Evolutionary conservation across 2,113 vertebrate species (phyloP).

Genomic region (Fregata magnificens): DNA sequence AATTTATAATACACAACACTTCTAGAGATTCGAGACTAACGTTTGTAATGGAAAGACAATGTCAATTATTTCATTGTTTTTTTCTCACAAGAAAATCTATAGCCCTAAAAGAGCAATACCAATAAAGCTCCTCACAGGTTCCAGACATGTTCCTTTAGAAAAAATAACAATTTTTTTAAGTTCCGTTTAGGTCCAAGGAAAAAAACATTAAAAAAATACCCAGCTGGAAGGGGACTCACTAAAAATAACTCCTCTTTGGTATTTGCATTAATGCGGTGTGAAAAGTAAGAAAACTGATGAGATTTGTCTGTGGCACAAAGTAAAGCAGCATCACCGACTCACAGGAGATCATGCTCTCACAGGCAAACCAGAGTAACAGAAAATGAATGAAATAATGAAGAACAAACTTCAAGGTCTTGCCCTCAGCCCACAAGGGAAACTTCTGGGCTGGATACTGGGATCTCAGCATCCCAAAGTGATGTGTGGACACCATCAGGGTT

Average conservation of each 20-base stretch:
- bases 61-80: neutral
- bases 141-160: neutral
- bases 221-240: neutral
- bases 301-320: neutral
- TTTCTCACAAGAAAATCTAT: neutral
- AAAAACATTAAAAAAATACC: neutral
- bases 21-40: neutral
- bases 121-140: neutral
- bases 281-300: neutral
- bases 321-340: neutral
- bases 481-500: neutral
- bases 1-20: neutral
- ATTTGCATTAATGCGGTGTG: neutral
- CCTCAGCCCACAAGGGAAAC: neutral
- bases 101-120: neutral
- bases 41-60: neutral
- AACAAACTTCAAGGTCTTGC: neutral
- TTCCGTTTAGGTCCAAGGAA: neutral
- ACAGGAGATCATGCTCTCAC: accelerated
- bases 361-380: neutral
- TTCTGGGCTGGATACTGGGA: neutral
- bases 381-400: neutral
- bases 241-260: neutral
- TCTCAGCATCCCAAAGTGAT: neutral
- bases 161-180: neutral